These are phyloP conservation scores for Aricia agestis DNA, from an alignment of 1,140 invertebrate genomes.

Conservation along the genomic window DNA sequence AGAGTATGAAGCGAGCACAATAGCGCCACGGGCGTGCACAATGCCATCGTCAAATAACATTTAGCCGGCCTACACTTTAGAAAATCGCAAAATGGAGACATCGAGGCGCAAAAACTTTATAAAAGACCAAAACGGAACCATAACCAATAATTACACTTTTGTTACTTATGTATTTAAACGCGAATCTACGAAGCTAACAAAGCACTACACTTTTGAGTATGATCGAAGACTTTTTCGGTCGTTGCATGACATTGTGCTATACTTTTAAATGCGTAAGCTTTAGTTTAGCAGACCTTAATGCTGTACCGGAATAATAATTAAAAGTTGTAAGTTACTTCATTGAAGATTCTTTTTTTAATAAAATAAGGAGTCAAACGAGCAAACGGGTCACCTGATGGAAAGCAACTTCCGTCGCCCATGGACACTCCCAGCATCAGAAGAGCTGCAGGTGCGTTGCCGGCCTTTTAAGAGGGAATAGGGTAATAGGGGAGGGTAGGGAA, in stretches of 20 bases:
- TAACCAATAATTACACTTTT: slow-evolving; percentile 69
- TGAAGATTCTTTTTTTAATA: no score
- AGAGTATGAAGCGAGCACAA: slow-evolving; percentile 52
- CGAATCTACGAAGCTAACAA: slow-evolving; percentile 48
- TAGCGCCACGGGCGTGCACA: slow-evolving; percentile 59
- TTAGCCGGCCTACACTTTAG: slow-evolving; percentile 74
- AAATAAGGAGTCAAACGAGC: no score
- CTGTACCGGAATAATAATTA: not conserved
- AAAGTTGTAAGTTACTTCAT: not conserved
- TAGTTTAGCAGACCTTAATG: not conserved
- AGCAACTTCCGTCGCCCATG: no score
- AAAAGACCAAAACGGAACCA: slow-evolving; percentile 58
- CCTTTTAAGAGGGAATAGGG: no score
- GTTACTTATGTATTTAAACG: slow-evolving; percentile 48
- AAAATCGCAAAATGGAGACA: slow-evolving; percentile 74
- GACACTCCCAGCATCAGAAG: no score
- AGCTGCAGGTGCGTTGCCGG: no score
- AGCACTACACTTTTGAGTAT: slow-evolving; percentile 25
- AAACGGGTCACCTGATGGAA: no score
- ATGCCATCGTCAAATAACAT: slow-evolving; percentile 73
- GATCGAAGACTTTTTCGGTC: slow-evolving; percentile 26
- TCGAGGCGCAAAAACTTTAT: slow-evolving; percentile 54
- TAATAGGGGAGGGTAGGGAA: no score
- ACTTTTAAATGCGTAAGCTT: not conserved
- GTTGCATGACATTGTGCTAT: not conserved